These are phyloP conservation scores for Rhadinocentrus ornatus DNA, from an alignment of 2,797 vertebrate species.

Conservation along the genomic window DNA sequence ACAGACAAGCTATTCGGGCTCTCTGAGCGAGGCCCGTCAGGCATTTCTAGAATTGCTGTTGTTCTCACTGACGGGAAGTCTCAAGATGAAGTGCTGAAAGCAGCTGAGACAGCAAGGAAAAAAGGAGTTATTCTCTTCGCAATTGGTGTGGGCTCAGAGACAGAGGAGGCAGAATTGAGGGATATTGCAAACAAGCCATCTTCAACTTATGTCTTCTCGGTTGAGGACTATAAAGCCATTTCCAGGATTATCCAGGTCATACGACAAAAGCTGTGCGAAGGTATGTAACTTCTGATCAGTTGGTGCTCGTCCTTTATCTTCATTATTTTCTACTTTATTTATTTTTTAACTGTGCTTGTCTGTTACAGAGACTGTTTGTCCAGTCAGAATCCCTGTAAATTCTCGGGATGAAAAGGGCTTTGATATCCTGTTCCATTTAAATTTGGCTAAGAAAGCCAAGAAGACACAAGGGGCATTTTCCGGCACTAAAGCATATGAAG, in stretches of 20 bases:
- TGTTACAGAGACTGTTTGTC: conserved; percentile 94
- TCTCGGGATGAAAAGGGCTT: conserved; percentile 96
- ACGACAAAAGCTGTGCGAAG: conserved; percentile 98
- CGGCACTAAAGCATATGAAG: conserved; percentile 90
- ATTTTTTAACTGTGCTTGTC: conserved; percentile 23
- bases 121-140: conserved; percentile 95
- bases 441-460: conserved; percentile 93
- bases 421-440: conserved; percentile 92
- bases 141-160: conserved; percentile 93
- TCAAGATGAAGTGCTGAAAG: conserved; percentile 93
- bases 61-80: conserved; percentile 98
- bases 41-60: conserved; percentile 93
- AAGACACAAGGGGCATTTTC: conserved; percentile 89
- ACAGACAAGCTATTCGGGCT: conserved; percentile 92
- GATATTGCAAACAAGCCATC: conserved; percentile 96
- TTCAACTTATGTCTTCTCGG: conserved; percentile 94
- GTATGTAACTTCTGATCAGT: conserved; percentile 72
- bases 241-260: conserved; percentile 96
- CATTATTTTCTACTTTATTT: background rate
- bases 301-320: background rate
- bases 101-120: conserved; percentile 91
- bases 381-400: conserved; percentile 90
- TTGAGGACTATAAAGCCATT: conserved; percentile 96
- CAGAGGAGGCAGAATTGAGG: conserved; percentile 89
- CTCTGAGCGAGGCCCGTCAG: conserved; percentile 86